Base-by-base conservation (phyloP, 2,113 vertebrate genomes). In the Ranitomeya variabilis region DNA sequence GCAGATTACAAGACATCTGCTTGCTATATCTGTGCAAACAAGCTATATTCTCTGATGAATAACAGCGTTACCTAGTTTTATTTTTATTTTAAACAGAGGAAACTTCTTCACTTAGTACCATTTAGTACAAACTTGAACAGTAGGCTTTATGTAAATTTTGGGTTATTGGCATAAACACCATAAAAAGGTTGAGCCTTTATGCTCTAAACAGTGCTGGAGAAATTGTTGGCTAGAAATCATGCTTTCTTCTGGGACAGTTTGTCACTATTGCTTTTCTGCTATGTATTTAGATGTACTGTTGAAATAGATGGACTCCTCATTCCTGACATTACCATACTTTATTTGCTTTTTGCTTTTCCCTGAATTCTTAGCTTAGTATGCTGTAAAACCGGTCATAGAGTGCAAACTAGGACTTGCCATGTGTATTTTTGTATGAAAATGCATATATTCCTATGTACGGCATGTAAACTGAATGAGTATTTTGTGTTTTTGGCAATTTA, bases 221-320 rank as follows among this genome's bases (percentile, higher is more conserved):
- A 26, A 2, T 69, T 3, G 37, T 45, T 45, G 37, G 37, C 37
- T 45, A 45, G 37, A 45, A 45, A 45, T 4, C 37, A 45, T 45
- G 37, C 7, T n/a, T 66, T 10, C 64, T 67, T 71, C 26, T 15
- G 23, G 31, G 69, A 31, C 23, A 6, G n/a, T 23, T 31, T 31
- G 16, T 18, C 15, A 9, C 37, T 45, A 2, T 52, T 37, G 73
- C 73, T 76, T 19, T 76, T 76, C 15, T 74, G 45, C 51, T 21
- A 37, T 74, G 31, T 74, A 74, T 74, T 37, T 45, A 74, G 45
- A n/a, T 21, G 51, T 78, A 79, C 23, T 26, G 52, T 21, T 23
- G 77, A 55, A 79, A 79, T 79, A 79, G 52, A 23, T 55, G n/a
- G 76, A 79, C 51, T 79, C n/a, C 12, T 52, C 52, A 23, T 55